A percentile compares a stretch with the other conserved stretches of the same genome.
phyloP scores from a whole-genome alignment of 2,888 invertebrate species.

The Pollenia griseotomentosa region DNA sequence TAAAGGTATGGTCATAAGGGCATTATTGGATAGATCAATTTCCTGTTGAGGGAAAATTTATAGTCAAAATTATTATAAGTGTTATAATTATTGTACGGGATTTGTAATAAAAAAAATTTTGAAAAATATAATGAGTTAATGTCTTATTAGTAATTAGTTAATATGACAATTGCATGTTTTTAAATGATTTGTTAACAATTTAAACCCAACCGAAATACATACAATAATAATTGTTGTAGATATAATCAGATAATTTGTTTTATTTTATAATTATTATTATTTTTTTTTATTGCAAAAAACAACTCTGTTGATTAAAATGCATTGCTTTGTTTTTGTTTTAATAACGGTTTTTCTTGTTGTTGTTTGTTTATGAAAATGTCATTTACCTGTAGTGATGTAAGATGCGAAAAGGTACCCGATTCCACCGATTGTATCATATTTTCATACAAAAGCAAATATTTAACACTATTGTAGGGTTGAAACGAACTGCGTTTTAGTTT shows the following conservation, averaged over 20 bases:
- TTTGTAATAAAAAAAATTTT: slow-evolving; percentile 8
- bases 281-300: slow-evolving; percentile 35
- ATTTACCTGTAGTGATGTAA: slow-evolving; percentile 82
- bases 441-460: slow-evolving; percentile 83
- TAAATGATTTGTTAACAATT: slow-evolving; percentile 67
- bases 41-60: slow-evolving; percentile 77
- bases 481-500: slow-evolving; percentile 82
- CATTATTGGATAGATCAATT: slow-evolving; percentile 84
- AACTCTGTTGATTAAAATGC: background rate
- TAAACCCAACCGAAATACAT: slow-evolving; percentile 37
- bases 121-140: slow-evolving; percentile 20
- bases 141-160: slow-evolving; percentile 48
- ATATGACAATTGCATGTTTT: slow-evolving; percentile 72
- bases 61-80: background rate
- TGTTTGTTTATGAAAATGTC: background rate
- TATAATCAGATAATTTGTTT: slow-evolving; percentile 48
- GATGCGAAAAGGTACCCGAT: slow-evolving; percentile 81
- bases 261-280: slow-evolving; percentile 14
- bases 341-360: background rate
- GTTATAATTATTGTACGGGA: slow-evolving; percentile 47
- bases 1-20: slow-evolving; percentile 81
- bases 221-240: slow-evolving; percentile 18
- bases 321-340: slow-evolving; percentile 17
- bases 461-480: slow-evolving; percentile 80
- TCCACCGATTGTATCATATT: slow-evolving; percentile 84